Conservation (phyloP, 2,888 invertebrate genomes). For the Drosophila cognata region DNA sequence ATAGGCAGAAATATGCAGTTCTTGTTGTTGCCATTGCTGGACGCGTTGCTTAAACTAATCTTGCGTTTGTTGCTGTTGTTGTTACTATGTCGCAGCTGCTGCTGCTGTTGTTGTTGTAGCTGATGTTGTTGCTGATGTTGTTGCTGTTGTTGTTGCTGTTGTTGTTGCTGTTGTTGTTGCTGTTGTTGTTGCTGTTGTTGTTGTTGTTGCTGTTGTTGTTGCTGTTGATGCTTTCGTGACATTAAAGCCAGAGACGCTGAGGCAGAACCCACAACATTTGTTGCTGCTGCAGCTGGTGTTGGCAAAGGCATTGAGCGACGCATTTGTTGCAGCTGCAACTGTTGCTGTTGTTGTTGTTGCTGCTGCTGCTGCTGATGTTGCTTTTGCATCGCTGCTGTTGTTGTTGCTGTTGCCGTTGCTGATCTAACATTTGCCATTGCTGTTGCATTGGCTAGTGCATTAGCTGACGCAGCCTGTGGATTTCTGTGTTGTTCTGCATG, state of each 20-base stretch:
- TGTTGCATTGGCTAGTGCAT: conserved; percentile 41
- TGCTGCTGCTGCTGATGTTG: conserved; percentile 35
- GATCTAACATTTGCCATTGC: conserved; percentile 28
- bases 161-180: conserved; percentile 38
- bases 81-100: conserved; percentile 36
- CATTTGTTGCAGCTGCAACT: conserved; percentile 42
- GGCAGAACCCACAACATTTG: conserved; percentile 83
- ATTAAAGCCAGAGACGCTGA: conserved; percentile 85
- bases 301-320: conserved; percentile 52
- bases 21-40: conserved; percentile 87
- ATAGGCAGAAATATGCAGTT: conserved; percentile 95
- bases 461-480: conserved; percentile 72
- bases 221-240: conserved; percentile 84
- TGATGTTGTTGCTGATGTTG: conserved; percentile 52
- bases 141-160: conserved; percentile 66
- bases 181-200: conserved; percentile 49
- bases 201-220: conserved; percentile 60
- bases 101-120: conserved; percentile 42
- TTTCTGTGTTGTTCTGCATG: conserved; percentile 79
- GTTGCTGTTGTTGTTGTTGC: conserved; percentile 26
- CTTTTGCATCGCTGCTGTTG: conserved; percentile 47
- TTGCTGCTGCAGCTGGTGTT: conserved; percentile 36
- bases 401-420: conserved; percentile 34
- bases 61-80: conserved; percentile 79
- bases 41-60: conserved; percentile 81